These are phyloP conservation scores for Pyrrhopygopsis socrates DNA, from an alignment of 2,888 invertebrate species.

Conservation along the genomic window DNA sequence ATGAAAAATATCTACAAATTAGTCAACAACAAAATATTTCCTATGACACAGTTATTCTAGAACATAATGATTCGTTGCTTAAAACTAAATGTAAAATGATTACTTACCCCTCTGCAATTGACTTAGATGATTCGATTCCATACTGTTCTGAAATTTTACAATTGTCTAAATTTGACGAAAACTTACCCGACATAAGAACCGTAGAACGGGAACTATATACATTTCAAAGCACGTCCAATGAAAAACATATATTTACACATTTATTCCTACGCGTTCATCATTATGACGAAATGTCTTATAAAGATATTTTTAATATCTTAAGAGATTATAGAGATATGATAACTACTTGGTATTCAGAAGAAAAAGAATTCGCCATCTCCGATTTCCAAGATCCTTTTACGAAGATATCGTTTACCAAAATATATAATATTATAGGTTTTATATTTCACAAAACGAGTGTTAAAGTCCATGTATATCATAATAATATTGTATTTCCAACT, in stretches of 20 bases:
- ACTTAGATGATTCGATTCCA: too few relatives aligned
- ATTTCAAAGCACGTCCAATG: neutral
- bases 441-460: constrained; percentile 78
- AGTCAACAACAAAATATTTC: neutral
- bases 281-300: neutral
- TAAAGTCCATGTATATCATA: constrained; percentile 72
- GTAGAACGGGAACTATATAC: neutral
- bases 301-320: constrained; percentile 6
- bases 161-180: too few relatives aligned
- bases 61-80: too few relatives aligned
- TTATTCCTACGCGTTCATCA: constrained; percentile 22
- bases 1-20: too few relatives aligned
- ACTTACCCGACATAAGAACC: neutral
- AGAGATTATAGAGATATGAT: constrained; percentile 7
- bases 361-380: constrained; percentile 28
- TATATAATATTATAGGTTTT: constrained; percentile 71
- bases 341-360: neutral
- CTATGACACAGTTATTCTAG: too few relatives aligned
- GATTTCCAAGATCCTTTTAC: constrained; percentile 63
- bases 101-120: too few relatives aligned
- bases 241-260: constrained; percentile 53
- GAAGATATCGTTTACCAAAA: constrained; percentile 61
- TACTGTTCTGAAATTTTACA: too few relatives aligned
- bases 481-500: constrained; percentile 41
- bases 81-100: too few relatives aligned